Base-by-base conservation (phyloP, 1,140 invertebrate species). In the Cyclina sinensis region DNA sequence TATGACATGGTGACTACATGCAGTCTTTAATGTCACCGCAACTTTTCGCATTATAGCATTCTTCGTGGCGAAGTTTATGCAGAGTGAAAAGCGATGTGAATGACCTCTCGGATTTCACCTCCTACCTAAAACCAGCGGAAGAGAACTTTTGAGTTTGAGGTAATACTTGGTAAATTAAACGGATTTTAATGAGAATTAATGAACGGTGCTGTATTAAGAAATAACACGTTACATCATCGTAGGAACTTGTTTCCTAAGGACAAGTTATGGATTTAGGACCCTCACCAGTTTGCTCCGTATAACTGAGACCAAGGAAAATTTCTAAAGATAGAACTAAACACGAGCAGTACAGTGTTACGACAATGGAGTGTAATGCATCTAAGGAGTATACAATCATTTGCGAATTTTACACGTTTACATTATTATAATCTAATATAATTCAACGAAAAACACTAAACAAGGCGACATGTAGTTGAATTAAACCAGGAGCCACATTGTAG, bases 241-340 rank as follows among this genome's bases (percentile, higher is more conserved):
- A 48, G 18, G 46, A 11, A 48, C 46, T 11, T 11, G 18, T 11
- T 48, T 18, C 46, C 9, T 21, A 57, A 57, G 51, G 16, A 11
- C 51, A 57, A 4, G 16, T 18, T 21, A 57, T 21, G 51, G 57
- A 24, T 27, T 27, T 62, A 62, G 1, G 14, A 14, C 57, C 24
- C 5, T 62, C 18, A 27, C 5, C 57, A 30, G 32, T 30, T n/a
- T 30, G 65, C 32, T 70, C 65, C 65, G 65, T 37, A 70, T 70
- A 18, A 16, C 65, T 70, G 35, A 18, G 65, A 70, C 18, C 24
- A 27, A 37, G 65, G 65, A 37, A 70, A 65, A 4, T 12, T 70
- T 35, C 65, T 70, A 70, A 37, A 30, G 65, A 70, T 70, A 70
- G 65, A 70, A 70, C 65, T 21, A 35, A 70, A 37, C 65, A 70